Evolutionary conservation across 2,888 invertebrate species (phyloP).

Genomic region (Coenonympha arcania): DNA sequence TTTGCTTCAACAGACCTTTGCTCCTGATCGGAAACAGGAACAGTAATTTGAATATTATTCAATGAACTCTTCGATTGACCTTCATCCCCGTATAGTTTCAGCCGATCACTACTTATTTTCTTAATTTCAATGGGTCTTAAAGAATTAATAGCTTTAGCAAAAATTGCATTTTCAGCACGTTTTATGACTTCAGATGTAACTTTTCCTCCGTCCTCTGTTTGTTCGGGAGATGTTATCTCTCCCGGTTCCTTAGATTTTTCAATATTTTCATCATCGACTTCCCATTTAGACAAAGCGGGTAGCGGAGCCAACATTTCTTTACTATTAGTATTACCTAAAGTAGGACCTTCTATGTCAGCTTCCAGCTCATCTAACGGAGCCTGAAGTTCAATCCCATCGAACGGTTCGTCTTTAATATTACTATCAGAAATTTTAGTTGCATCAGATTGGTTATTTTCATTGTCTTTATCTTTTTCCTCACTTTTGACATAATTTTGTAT

Average conservation of each 20-base stretch:
- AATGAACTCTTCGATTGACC: slow-evolving; percentile 49
- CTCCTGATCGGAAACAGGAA: slow-evolving; percentile 63
- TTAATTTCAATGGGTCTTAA: slow-evolving; percentile 84
- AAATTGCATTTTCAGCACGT: slow-evolving; percentile 92
- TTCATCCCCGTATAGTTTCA: slow-evolving; percentile 77
- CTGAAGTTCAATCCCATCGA: slow-evolving; percentile 75
- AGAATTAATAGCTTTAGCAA: slow-evolving; percentile 89
- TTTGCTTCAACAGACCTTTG: slow-evolving; percentile 64
- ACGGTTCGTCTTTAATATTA: slow-evolving; percentile 67
- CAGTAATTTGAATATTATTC: slow-evolving; percentile 73
- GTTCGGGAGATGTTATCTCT: slow-evolving; percentile 63
- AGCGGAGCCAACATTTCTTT: slow-evolving; percentile 80
- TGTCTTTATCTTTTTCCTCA: slow-evolving; percentile 40
- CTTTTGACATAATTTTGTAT: slow-evolving; percentile 73
- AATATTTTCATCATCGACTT: slow-evolving; percentile 77
- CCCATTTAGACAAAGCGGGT: slow-evolving; percentile 92
- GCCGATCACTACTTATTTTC: slow-evolving; percentile 80
- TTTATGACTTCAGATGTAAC: slow-evolving; percentile 91
- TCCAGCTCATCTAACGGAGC: slow-evolving; percentile 73
- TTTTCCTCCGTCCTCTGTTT: slow-evolving; percentile 76
- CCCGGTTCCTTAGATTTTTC: slow-evolving; percentile 65
- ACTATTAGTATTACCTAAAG: slow-evolving; percentile 47
- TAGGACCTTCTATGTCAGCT: slow-evolving; percentile 58
- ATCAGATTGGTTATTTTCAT: slow-evolving; percentile 37
- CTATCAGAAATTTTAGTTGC: slow-evolving; percentile 45